Evolutionary conservation across 2,888 invertebrate species (phyloP).

Genomic region (Trypoxylon attenuatum): DNA sequence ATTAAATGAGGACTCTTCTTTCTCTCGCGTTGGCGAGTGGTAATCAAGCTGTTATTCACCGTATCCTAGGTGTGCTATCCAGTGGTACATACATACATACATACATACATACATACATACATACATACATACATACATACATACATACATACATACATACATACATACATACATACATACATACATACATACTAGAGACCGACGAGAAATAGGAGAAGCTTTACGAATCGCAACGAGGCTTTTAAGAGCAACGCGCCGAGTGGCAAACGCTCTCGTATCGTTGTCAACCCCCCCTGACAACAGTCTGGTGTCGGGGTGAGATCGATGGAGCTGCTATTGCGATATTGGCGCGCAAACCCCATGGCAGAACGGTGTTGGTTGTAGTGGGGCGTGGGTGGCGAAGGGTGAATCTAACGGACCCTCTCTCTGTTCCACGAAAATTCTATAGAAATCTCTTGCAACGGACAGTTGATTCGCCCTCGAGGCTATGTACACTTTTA

Average conservation of each 20-base stretch:
- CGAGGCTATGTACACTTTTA: neutral
- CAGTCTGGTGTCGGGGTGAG: constrained; percentile 60
- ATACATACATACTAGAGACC: no score
- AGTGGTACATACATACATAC: no score
- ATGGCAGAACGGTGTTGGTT: constrained; percentile 52
- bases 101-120: no score
- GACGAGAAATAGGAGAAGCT: no score
- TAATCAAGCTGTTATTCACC: no score
- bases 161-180: no score
- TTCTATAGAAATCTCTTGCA: constrained; percentile 45
- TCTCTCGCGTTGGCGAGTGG: no score
- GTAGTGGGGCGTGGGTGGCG: constrained; percentile 19
- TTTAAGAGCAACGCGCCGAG: constrained; percentile 30
- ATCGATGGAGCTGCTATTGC: constrained; percentile 69
- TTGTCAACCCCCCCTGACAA: constrained; percentile 67
- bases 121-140: no score
- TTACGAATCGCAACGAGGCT: constrained; percentile 39
- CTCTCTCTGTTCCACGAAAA: constrained; percentile 47
- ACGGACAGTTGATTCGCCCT: constrained; percentile 35
- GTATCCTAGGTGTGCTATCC: no score
- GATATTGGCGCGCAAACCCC: constrained; percentile 66
- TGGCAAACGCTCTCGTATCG: constrained; percentile 54
- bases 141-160: no score
- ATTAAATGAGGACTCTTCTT: no score
- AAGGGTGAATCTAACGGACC: constrained; percentile 4